A percentile compares a stretch with the other conserved stretches of the same genome.
Conservation (phyloP, 2,797 vertebrate genomes). For the Tenualosa thibaudeaui region DNA sequence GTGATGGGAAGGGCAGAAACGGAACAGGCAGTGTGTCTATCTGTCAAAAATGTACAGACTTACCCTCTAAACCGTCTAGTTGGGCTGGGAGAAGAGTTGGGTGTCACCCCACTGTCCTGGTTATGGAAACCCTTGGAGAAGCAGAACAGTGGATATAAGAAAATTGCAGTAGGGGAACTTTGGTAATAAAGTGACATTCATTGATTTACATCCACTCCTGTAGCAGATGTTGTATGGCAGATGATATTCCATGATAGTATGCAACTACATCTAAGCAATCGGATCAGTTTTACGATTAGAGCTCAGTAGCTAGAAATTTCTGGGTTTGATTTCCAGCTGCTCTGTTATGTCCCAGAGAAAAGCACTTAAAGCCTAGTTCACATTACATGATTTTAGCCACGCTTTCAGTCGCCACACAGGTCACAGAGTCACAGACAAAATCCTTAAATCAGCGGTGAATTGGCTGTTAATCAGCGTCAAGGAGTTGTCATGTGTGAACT, state of each 20-base stretch:
- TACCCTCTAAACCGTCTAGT: conserved; percentile 74
- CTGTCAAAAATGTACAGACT: conserved; percentile 29
- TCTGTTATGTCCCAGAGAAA: too few relatives aligned
- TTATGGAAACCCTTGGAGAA: conserved; percentile 67
- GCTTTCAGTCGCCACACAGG: too few relatives aligned
- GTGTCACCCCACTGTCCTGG: conserved; percentile 75
- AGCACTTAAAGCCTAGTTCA: too few relatives aligned
- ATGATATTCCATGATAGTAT: neutral
- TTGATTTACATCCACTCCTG: neutral
- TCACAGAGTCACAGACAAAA: too few relatives aligned
- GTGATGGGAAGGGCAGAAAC: neutral
- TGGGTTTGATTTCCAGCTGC: too few relatives aligned
- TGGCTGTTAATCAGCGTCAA: too few relatives aligned
- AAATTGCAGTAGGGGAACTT: neutral
- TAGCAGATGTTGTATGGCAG: neutral
- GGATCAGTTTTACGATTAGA: too few relatives aligned
- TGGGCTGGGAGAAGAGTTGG: conserved; percentile 79
- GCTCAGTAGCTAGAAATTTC: too few relatives aligned
- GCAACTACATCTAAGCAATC: neutral
- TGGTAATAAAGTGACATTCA: neutral
- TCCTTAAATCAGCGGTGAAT: too few relatives aligned
- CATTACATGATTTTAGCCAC: too few relatives aligned
- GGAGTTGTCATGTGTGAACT: too few relatives aligned
- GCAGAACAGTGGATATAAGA: neutral
- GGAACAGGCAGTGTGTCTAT: neutral